Conservation (phyloP, 2,113 vertebrate species). For the Calidris pygmaea region DNA sequence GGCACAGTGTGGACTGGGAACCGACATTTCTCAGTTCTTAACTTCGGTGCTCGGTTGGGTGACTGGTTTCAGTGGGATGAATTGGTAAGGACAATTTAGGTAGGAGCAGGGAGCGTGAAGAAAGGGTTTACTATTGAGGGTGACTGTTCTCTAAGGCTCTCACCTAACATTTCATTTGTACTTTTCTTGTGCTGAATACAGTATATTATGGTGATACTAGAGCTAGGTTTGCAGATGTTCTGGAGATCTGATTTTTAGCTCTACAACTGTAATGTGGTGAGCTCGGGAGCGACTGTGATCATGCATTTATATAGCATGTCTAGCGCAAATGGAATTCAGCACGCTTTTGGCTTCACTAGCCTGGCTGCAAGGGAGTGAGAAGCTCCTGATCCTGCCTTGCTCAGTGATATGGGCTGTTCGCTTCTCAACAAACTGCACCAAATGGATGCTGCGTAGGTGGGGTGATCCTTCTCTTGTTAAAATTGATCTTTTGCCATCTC, state of each 20-base stretch:
- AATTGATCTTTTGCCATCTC: background rate
- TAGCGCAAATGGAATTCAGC: background rate
- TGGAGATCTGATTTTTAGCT: background rate
- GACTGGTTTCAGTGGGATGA: background rate
- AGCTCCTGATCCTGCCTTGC: background rate
- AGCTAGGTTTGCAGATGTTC: background rate
- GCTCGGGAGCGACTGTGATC: background rate
- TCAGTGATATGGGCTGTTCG: background rate
- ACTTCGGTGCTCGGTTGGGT: fast-evolving
- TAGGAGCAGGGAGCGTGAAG: fast-evolving
- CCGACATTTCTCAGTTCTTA: fast-evolving
- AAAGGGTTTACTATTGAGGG: background rate
- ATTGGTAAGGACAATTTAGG: background rate
- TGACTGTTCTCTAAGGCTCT: too few relatives aligned
- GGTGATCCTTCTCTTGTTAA: background rate
- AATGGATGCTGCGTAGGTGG: background rate
- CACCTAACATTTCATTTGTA: fast-evolving
- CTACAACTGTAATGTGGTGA: background rate
- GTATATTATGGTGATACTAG: fast-evolving
- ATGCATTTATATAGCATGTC: background rate
- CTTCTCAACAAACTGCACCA: background rate
- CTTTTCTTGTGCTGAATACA: fast-evolving
- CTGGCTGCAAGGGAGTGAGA: background rate
- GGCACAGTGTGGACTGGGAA: fast-evolving
- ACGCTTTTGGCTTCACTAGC: background rate